Evolutionary conservation across 2,113 vertebrate genomes (phyloP).

Genomic region (Sardina pilchardus): DNA sequence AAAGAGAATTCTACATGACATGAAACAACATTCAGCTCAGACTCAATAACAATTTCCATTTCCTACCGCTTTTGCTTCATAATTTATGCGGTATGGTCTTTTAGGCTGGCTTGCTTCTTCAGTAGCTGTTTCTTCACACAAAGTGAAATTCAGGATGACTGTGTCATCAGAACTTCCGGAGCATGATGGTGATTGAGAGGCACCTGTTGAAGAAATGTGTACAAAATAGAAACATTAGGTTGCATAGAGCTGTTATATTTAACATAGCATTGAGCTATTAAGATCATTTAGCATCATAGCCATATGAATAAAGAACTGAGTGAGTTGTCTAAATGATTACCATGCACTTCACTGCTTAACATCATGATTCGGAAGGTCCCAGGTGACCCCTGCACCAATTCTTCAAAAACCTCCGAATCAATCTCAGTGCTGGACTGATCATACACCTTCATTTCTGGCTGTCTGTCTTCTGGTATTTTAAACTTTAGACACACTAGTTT

Average conservation of each 20-base stretch:
- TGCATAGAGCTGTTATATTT: not conserved
- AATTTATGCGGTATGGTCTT: no score
- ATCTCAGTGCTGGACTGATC: conserved; percentile 30
- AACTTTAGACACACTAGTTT: not conserved
- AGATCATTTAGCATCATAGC: no score
- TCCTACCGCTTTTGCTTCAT: no score
- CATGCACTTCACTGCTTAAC: not conserved
- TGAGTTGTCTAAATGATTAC: conserved; percentile 18
- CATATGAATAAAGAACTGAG: no score
- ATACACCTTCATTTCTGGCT: conserved; percentile 30
- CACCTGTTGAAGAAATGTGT: no score
- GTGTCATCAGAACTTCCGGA: not conserved
- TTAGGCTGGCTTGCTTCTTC: no score
- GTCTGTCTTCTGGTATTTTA: conserved; percentile 25
- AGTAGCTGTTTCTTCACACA: no score
- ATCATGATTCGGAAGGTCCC: conserved; percentile 25
- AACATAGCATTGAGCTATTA: not conserved
- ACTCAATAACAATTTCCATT: no score
- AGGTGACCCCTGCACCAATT: conserved; percentile 21
- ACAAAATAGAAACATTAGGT: conserved; percentile 26
- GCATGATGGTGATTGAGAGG: not conserved
- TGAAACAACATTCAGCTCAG: no score
- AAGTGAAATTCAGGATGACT: not conserved
- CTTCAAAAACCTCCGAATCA: conserved; percentile 33
- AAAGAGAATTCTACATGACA: no score